Base-by-base conservation (phyloP, 2,797 vertebrate species). In the Halcyon badia region DNA sequence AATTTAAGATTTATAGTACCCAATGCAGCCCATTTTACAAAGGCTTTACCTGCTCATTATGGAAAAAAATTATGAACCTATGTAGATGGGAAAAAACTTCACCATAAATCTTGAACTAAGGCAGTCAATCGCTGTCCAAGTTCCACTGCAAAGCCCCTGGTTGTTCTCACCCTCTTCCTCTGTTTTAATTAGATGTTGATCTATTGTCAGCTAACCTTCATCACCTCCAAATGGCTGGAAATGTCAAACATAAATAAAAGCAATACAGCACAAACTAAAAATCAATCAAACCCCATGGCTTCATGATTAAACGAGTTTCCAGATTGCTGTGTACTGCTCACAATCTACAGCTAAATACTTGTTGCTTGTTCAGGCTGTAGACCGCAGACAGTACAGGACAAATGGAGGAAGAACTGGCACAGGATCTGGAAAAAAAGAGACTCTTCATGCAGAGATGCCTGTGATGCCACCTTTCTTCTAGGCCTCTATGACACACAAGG, bases 131-230 rank as follows among this genome's bases (percentile, higher is more conserved):
- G 1, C 20, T 73, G 42, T 42, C 80, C 52, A 72, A 92, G 66
- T 69, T 91, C 64, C 57, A 68, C 62, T 65, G 79, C 86, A 87
- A 96, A 89, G 91, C 87, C 73, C 72, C 83, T 78, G 72, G 84
- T 39, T 94, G 83, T 66, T 87, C 78, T 94, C 92, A 85, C 20
- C 83, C 66, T 73, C 75, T 96, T 52, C 81, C 93, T n/a, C 15
- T 48, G 81, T 94, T 97, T 97, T 97, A 97, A 98, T 98, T 92
- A 97, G 94, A 94, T 97, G 96, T 97, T 97, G 97, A 98, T 96
- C 97, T 97, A 95, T 91, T 95, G 92, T 92, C 89, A 94, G 82
- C 83, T 95, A 96, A 94, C 62, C 96, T 96, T 62, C 89, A 93
- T 91, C 89, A 96, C 65, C 76, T 88, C 64, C 68, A 86, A 91